Percentiles rank a stretch among this genome's conserved stretches.
phyloP scores from a whole-genome alignment of 2,113 vertebrate genomes.

The Siniperca knerii region DNA sequence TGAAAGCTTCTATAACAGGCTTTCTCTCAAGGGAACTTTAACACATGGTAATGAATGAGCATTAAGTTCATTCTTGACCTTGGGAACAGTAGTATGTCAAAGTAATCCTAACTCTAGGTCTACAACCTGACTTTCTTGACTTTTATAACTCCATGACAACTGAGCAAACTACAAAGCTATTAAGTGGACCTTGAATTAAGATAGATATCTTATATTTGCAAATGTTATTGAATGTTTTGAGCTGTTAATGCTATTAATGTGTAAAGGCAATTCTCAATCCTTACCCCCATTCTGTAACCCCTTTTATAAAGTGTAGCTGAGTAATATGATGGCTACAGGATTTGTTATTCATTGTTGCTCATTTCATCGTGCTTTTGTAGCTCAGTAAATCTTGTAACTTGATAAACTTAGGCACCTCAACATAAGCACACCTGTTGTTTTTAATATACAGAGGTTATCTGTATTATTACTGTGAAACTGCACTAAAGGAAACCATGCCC shows the following conservation, averaged over 20 bases:
- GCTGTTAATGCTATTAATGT: not conserved
- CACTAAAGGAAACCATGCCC: conserved; percentile 63
- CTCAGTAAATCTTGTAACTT: conserved; percentile 19
- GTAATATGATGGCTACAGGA: not conserved
- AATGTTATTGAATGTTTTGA: conserved; percentile 29
- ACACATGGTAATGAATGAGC: conserved; percentile 10
- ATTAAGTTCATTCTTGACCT: not conserved
- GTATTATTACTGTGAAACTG: conserved; percentile 67
- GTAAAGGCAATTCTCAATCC: not conserved
- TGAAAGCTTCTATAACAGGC: not conserved
- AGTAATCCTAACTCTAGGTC: not conserved
- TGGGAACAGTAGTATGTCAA: not conserved
- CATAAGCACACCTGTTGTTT: conserved; percentile 50
- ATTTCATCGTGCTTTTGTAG: conserved; percentile 30
- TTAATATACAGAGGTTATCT: conserved; percentile 32
- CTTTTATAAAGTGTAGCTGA: conserved; percentile 12
- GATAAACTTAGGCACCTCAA: not conserved
- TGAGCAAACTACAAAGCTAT: not conserved
- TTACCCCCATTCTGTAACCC: not conserved
- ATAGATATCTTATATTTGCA: not conserved
- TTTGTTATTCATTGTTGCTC: not conserved
- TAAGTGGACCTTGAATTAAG: not conserved
- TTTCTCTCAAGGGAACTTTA: conserved; percentile 16
- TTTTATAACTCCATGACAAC: not conserved
- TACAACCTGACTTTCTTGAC: not conserved